Conservation (phyloP, 2,113 vertebrate species). For the Trochalopteron elliotii region DNA sequence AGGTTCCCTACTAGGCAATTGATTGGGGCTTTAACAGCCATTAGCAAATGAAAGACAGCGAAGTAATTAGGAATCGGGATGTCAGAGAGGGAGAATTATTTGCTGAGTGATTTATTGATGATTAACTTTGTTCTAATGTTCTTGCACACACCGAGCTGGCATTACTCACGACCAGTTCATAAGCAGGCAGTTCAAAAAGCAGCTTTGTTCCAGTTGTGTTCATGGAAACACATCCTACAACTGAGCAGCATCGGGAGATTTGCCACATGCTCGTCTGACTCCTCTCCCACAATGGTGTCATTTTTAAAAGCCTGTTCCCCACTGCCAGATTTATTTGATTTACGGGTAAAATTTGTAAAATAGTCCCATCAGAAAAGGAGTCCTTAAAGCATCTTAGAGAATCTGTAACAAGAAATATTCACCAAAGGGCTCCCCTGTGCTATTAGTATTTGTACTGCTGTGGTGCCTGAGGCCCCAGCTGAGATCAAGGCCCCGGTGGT, state of each 20-base stretch:
- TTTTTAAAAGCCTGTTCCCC: constrained; percentile 6
- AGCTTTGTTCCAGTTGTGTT: not conserved
- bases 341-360: constrained; percentile 38
- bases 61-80: constrained; percentile 59
- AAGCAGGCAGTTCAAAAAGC: constrained; percentile 18
- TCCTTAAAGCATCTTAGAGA: constrained; percentile 19
- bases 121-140: constrained; percentile 54
- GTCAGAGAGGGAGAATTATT: constrained; percentile 60
- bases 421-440: constrained; percentile 12
- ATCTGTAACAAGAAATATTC: constrained; percentile 27
- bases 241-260: not conserved
- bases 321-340: constrained; percentile 49
- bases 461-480: constrained; percentile 53
- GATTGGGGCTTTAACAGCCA: constrained; percentile 45
- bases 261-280: not conserved
- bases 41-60: constrained; percentile 40
- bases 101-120: constrained; percentile 66
- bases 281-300: not conserved
- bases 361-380: constrained; percentile 32
- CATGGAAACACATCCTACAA: not conserved
- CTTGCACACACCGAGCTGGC: not conserved
- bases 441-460: constrained; percentile 48
- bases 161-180: constrained; percentile 41
- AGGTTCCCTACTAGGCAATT: not conserved
- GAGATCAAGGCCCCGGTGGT: constrained; percentile 50